These are phyloP conservation scores for Sus scrofa DNA, from an alignment of 2,113 vertebrate genomes.

Conservation along the genomic window DNA sequence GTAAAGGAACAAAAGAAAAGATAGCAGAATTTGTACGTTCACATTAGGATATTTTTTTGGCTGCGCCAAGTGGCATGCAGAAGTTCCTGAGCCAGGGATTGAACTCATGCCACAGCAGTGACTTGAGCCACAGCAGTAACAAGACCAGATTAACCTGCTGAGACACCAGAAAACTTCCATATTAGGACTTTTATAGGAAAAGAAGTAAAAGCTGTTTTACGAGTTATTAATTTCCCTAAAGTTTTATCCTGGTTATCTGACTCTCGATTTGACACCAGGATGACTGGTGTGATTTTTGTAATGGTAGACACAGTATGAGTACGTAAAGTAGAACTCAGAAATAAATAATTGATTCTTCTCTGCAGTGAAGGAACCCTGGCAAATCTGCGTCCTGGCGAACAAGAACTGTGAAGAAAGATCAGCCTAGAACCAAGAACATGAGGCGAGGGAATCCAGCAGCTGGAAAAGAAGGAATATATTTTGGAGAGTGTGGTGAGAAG, in stretches of 20 bases:
- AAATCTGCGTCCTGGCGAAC: background rate
- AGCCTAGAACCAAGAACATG: background rate
- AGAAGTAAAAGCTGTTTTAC: background rate
- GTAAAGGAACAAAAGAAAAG: constrained; percentile 33
- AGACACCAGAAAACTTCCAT: background rate
- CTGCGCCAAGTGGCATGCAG: too few relatives aligned
- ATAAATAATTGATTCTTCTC: background rate
- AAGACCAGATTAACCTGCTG: too few relatives aligned
- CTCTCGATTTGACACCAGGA: background rate
- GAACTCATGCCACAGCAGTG: too few relatives aligned
- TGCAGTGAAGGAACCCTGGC: background rate
- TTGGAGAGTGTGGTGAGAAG: background rate
- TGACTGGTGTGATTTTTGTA: background rate
- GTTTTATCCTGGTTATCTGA: background rate
- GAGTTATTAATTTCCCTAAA: background rate
- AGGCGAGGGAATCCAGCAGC: background rate
- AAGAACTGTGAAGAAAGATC: background rate
- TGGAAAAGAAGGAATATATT: background rate
- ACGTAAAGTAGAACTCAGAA: background rate
- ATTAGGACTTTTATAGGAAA: background rate
- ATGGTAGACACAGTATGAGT: background rate
- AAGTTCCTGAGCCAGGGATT: too few relatives aligned
- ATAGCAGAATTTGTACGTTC: background rate
- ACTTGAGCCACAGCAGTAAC: too few relatives aligned
- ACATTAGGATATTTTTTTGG: background rate